These are phyloP conservation scores for Craseonycteris thonglongyai DNA, from an alignment of 2,113 vertebrate genomes.

Conservation along the genomic window DNA sequence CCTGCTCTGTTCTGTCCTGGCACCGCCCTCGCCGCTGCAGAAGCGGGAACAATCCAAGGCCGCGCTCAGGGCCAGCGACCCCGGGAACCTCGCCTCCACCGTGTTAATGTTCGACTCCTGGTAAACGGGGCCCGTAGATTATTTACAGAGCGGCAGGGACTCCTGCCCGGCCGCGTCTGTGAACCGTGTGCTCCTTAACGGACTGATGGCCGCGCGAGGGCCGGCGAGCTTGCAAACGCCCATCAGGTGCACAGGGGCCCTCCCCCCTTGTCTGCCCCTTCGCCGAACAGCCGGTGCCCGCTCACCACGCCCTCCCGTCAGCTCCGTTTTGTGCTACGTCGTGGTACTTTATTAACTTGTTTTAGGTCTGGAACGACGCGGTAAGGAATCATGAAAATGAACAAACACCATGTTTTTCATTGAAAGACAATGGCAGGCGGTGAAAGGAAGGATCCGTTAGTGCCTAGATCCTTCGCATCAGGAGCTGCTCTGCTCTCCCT, in stretches of 20 bases:
- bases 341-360: neutral
- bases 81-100: conserved; percentile 52
- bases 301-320: neutral
- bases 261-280: neutral
- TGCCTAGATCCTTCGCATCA: neutral
- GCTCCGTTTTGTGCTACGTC: neutral
- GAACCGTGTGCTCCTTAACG: neutral
- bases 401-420: neutral
- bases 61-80: conserved; percentile 61
- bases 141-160: conserved; percentile 11
- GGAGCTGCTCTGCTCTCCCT: neutral
- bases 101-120: conserved; percentile 82
- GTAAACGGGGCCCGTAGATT: conserved; percentile 39
- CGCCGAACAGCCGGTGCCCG: fast-evolving
- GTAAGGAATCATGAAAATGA: neutral
- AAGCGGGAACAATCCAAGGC: conserved; percentile 24
- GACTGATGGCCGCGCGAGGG: neutral
- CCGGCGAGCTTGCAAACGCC: neutral
- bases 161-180: neutral
- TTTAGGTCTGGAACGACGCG: neutral
- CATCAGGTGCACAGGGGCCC: too few species aligned
- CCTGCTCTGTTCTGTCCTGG: neutral
- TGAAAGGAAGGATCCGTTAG: neutral
- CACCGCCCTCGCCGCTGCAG: neutral
- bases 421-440: neutral